A percentile compares a stretch with the other conserved stretches of the same genome.
These are phyloP conservation scores for Macrosoma leucophasiata DNA, from an alignment of 2,888 invertebrate species.

Conservation along the genomic window DNA sequence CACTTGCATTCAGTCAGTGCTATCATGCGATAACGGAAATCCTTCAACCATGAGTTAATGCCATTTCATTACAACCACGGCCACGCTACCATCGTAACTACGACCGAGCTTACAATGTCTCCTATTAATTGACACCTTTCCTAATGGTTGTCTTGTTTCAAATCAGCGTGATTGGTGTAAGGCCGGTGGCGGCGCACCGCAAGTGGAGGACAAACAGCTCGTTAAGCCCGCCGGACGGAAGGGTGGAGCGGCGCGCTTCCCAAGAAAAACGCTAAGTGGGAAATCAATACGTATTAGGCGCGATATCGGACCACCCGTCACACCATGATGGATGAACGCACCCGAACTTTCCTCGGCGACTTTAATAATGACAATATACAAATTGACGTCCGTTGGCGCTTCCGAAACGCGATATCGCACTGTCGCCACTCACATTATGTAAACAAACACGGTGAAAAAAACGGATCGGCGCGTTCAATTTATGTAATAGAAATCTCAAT, in stretches of 20 bases:
- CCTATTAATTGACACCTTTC: too few species aligned
- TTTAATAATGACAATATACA: constrained; percentile 76
- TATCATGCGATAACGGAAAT: too few species aligned
- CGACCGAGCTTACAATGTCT: too few species aligned
- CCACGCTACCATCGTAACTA: too few species aligned
- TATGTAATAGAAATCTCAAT: constrained; percentile 74
- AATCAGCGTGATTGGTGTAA: background rate
- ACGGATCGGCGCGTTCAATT: constrained; percentile 65
- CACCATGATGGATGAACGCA: constrained; percentile 71
- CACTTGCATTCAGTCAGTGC: too few species aligned
- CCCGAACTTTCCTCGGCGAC: constrained; percentile 66
- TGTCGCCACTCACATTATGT: constrained; percentile 68
- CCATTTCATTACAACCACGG: too few species aligned
- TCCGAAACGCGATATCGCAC: constrained; percentile 67
- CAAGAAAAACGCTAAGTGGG: constrained; percentile 75
- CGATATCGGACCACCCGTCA: constrained; percentile 70
- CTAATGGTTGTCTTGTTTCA: too few species aligned
- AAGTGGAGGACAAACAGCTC: constrained; percentile 73
- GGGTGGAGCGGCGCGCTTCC: constrained; percentile 70
- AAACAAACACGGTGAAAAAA: constrained; percentile 62
- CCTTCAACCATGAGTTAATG: too few species aligned
- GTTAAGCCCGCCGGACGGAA: constrained; percentile 66
- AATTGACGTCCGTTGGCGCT: constrained; percentile 70
- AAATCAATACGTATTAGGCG: constrained; percentile 76
- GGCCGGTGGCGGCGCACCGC: constrained; percentile 32